Conservation (phyloP, 2,113 vertebrate species). For the Semicossyphus pulcher region DNA sequence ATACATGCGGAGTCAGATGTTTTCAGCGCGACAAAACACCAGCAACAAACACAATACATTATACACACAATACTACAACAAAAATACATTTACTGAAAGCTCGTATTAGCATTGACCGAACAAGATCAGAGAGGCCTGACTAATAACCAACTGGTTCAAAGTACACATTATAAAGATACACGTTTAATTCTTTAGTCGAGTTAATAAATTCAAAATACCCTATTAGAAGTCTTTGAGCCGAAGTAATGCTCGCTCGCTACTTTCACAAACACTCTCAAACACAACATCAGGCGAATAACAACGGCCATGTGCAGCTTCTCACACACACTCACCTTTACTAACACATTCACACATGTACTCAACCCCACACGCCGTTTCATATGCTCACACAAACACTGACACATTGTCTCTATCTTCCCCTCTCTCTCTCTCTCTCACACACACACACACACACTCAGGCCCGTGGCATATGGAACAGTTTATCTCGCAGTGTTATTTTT, state of each 20-base stretch:
- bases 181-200: not conserved
- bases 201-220: not conserved
- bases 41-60: too few relatives aligned
- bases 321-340: conserved; percentile 37
- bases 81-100: too few relatives aligned
- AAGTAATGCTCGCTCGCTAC: not conserved
- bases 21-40: too few relatives aligned
- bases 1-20: too few relatives aligned
- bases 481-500: conserved; percentile 71
- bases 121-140: too few relatives aligned
- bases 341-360: conserved; percentile 31
- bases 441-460: not conserved
- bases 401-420: not conserved
- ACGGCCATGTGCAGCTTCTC: conserved; percentile 19
- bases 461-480: conserved; percentile 80
- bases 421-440: not conserved
- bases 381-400: not conserved
- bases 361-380: not conserved
- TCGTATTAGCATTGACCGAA: too few relatives aligned
- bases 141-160: too few relatives aligned
- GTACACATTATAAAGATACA: not conserved
- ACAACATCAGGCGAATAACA: conserved; percentile 1
- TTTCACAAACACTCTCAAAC: not conserved
- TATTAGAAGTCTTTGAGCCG: not conserved
- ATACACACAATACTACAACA: too few relatives aligned